phyloP scores from a whole-genome alignment of 2,797 vertebrate genomes.

The Acropternis orthonyx region DNA sequence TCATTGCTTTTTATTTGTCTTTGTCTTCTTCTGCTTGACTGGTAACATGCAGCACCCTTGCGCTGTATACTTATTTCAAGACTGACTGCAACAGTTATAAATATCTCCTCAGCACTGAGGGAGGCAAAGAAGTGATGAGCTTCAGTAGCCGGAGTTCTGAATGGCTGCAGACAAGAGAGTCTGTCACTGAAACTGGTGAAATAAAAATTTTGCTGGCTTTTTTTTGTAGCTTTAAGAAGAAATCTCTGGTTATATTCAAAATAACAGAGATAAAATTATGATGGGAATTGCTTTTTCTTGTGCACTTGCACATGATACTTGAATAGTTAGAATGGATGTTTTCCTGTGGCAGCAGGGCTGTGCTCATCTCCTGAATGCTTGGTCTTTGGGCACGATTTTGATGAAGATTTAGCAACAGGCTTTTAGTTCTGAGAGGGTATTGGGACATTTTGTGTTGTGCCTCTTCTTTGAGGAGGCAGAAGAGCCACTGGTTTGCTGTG shows the following conservation, averaged over 20 bases:
- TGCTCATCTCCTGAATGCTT: not conserved
- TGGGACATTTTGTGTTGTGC: not conserved
- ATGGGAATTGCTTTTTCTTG: conserved; percentile 21
- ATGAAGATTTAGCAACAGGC: not conserved
- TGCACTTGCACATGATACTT: not conserved
- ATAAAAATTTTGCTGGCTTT: conserved; percentile 41
- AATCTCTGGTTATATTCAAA: conserved; percentile 27
- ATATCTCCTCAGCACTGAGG: conserved; percentile 49
- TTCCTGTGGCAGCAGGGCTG: not conserved
- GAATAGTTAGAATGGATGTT: conserved; percentile 14
- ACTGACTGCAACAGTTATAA: conserved; percentile 65
- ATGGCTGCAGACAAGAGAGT: conserved; percentile 53
- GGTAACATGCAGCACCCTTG: conserved; percentile 62
- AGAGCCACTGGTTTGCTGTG: not conserved
- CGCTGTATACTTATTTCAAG: conserved; percentile 54
- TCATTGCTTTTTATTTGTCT: conserved; percentile 63
- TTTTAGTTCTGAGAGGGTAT: not conserved
- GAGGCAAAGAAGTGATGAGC: conserved; percentile 53
- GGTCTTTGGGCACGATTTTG: not conserved
- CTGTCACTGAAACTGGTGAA: conserved; percentile 59
- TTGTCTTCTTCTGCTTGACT: conserved; percentile 66
- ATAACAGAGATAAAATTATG: conserved; percentile 47
- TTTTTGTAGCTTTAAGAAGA: conserved; percentile 36
- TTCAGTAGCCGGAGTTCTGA: conserved; percentile 61
- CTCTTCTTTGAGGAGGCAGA: not conserved